Percentiles rank a stretch among this genome's conserved stretches.
Evolutionary conservation across 2,113 vertebrate genomes (phyloP).

Genomic region (Anas platyrhynchos): DNA sequence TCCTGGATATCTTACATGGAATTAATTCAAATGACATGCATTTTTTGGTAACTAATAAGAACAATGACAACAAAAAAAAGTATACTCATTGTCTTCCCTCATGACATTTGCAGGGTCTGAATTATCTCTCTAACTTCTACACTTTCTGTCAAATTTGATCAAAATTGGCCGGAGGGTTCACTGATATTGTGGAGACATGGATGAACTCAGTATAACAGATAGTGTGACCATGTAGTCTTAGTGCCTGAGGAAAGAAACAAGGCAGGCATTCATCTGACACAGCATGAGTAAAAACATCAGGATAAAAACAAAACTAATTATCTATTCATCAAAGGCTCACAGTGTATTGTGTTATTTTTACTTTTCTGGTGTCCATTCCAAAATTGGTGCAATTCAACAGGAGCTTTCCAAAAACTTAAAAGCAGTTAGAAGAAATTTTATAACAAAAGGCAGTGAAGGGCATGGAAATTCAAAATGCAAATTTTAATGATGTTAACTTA

Average conservation of each 20-base stretch:
- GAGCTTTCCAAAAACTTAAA: not conserved
- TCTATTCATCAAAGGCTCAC: not conserved
- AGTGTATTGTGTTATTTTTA: not conserved
- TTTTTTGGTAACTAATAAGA: not conserved
- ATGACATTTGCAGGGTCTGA: not conserved
- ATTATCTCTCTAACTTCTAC: not conserved
- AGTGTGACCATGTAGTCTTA: not conserved
- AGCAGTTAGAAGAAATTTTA: not conserved
- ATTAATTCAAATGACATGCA: accelerated
- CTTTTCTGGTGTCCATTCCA: not conserved
- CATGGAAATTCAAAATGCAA: not conserved
- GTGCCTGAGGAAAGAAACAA: not conserved
- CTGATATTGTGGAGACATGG: not conserved
- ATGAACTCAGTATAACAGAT: not conserved
- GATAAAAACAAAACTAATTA: not conserved
- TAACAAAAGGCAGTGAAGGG: not conserved
- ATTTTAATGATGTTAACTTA: not conserved
- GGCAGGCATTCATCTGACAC: not conserved
- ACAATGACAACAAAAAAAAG: not conserved
- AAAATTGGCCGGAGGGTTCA: not conserved
- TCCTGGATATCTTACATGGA: not conserved
- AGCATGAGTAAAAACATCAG: not conserved
- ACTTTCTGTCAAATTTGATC: not conserved
- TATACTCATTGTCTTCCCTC: not conserved
- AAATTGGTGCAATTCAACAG: not conserved